phyloP scores from a whole-genome alignment of 2,113 vertebrate genomes.

The Crotophaga sulcirostris region DNA sequence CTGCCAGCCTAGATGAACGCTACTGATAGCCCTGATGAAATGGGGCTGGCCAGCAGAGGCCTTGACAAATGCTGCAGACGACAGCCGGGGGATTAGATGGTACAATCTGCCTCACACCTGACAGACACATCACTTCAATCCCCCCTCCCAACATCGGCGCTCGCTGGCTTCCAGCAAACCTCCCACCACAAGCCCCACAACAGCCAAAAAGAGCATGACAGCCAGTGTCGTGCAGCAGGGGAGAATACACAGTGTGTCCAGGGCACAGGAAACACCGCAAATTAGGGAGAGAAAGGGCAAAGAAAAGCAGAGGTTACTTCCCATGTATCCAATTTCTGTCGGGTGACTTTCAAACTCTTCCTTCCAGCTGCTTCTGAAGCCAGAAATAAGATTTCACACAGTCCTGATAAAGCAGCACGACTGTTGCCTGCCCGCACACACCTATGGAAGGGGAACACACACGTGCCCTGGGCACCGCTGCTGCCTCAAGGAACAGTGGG shows the following conservation, averaged over 20 bases:
- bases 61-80: not conserved
- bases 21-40: not conserved
- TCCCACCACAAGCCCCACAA: not conserved
- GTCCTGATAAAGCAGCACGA: not conserved
- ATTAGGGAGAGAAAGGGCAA: not conserved
- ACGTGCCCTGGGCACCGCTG: not conserved
- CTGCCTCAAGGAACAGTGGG: accelerated
- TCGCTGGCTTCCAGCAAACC: not conserved
- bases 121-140: not conserved
- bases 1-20: slow-evolving; percentile 42
- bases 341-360: not conserved
- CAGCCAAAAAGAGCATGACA: not conserved
- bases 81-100: slow-evolving; percentile 27
- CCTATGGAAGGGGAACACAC: not conserved
- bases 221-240: accelerated
- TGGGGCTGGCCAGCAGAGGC: not conserved
- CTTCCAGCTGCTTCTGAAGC: slow-evolving; percentile 18
- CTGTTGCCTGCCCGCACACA: not conserved
- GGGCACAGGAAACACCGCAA: accelerated
- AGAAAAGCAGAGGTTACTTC: not conserved
- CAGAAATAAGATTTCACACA: not conserved
- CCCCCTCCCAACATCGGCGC: not conserved
- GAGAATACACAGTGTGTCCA: accelerated
- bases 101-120: not conserved
- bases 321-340: not conserved